These are phyloP conservation scores for Drosophila pseudotalamancana DNA, from an alignment of 2,888 invertebrate genomes.

Conservation along the genomic window DNA sequence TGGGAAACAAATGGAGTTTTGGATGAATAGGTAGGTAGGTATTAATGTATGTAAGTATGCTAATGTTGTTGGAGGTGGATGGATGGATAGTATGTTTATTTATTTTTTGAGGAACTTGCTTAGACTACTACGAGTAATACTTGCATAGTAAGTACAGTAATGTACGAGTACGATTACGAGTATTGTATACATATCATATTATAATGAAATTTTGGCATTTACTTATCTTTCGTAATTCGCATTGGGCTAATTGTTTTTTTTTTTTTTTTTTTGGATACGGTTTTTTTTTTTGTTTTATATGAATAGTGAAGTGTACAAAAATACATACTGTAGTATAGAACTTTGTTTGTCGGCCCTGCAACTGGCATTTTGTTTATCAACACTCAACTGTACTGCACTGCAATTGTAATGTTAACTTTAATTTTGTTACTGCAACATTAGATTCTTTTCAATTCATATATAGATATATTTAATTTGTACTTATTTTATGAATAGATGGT, in stretches of 20 bases:
- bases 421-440: conserved; percentile 56
- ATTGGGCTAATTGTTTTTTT: conserved; percentile 46
- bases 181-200: conserved; percentile 68
- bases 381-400: conserved; percentile 76
- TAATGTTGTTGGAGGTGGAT: conserved; percentile 14
- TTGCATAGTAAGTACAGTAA: conserved; percentile 68
- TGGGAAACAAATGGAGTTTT: conserved; percentile 12
- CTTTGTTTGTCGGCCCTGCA: conserved; percentile 67
- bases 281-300: conserved; percentile 36
- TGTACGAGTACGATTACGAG: conserved; percentile 61
- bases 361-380: conserved; percentile 67
- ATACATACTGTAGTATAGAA: conserved; percentile 73
- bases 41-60: conserved; percentile 37
- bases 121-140: conserved; percentile 75
- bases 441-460: conserved; percentile 23
- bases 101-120: conserved; percentile 58
- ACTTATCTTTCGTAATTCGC: conserved; percentile 73
- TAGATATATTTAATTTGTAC: conserved; percentile 15
- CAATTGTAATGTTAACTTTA: conserved; percentile 79
- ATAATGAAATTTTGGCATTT: conserved; percentile 71
- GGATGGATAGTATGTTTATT: conserved; percentile 1
- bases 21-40: conserved; percentile 19
- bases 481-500: conserved; percentile 26
- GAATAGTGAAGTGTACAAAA: conserved; percentile 69
- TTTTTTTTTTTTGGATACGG: conserved; percentile 24